Conservation (phyloP, 2,113 vertebrate species). For the Acanthochromis polyacanthus region DNA sequence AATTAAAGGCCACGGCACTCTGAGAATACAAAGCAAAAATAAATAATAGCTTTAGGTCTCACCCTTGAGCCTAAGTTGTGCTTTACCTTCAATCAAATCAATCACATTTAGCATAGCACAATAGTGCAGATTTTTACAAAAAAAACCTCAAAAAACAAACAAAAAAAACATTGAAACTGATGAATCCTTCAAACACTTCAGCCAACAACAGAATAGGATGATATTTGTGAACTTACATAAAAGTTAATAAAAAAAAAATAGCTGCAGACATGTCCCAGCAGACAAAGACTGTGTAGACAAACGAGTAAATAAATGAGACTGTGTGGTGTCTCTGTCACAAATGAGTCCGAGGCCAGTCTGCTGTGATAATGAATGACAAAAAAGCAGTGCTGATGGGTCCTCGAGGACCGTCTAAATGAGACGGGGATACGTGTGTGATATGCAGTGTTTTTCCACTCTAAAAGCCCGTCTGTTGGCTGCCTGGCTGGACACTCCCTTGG, state of each 20-base stretch:
- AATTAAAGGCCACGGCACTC: neutral
- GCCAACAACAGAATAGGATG: constrained; percentile 5
- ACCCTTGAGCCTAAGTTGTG: neutral
- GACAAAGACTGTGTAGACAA: constrained; percentile 48
- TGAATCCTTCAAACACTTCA: constrained; percentile 31
- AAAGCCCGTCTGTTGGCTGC: constrained; percentile 27
- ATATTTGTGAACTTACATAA: constrained; percentile 1
- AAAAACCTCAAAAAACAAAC: neutral
- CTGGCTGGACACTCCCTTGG: constrained; percentile 46
- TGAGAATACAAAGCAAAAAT: neutral
- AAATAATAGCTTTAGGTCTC: too few species aligned
- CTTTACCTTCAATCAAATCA: too few species aligned
- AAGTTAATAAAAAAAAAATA: neutral
- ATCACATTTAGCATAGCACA: too few species aligned
- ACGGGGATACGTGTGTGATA: constrained; percentile 33
- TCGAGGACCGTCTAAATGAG: constrained; percentile 58
- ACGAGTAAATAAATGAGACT: constrained; percentile 2
- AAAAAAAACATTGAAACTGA: constrained; percentile 4
- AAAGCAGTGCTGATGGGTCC: constrained; percentile 57
- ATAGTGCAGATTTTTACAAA: too few species aligned
- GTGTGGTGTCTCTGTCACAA: constrained; percentile 44
- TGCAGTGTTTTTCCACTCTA: constrained; percentile 45
- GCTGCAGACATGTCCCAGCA: neutral
- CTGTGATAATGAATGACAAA: constrained; percentile 68
- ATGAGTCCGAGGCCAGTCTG: constrained; percentile 48